Evolutionary conservation across 2,888 invertebrate genomes (phyloP).

Genomic region (Theodoxus fluviatilis): DNA sequence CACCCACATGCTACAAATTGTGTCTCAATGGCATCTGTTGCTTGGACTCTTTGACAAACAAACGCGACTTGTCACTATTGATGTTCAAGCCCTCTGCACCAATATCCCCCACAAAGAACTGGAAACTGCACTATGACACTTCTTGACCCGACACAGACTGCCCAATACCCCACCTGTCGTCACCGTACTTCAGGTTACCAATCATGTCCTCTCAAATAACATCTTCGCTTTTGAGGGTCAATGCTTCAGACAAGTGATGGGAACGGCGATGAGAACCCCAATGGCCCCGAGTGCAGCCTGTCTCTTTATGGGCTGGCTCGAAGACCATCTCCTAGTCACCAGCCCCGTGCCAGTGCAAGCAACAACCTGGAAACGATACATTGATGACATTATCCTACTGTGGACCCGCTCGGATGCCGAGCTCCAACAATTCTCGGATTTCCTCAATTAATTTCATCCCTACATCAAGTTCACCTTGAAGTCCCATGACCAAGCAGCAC

Average conservation of each 20-base stretch:
- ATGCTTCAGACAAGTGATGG: neutral
- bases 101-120: slow-evolving; percentile 3
- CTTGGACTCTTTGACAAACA: neutral
- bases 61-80: neutral
- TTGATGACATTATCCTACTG: no score
- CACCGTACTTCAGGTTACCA: neutral
- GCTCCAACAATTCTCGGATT: no score
- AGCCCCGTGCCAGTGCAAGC: no score
- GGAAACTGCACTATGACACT: neutral
- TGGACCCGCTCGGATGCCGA: no score
- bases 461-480: no score
- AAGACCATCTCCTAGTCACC: no score
- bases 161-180: neutral
- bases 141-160: no score
- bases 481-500: no score
- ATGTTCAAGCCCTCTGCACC: neutral
- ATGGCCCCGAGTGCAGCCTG: neutral
- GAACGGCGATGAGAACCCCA: slow-evolving; percentile 10
- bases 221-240: neutral
- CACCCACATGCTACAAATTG: neutral
- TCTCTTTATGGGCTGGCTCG: no score
- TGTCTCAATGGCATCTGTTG: neutral
- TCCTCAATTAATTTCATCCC: no score
- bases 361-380: no score
- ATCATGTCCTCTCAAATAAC: neutral